Conservation (phyloP, 2,113 vertebrate genomes). For the Poeciliopsis occidentalis region DNA sequence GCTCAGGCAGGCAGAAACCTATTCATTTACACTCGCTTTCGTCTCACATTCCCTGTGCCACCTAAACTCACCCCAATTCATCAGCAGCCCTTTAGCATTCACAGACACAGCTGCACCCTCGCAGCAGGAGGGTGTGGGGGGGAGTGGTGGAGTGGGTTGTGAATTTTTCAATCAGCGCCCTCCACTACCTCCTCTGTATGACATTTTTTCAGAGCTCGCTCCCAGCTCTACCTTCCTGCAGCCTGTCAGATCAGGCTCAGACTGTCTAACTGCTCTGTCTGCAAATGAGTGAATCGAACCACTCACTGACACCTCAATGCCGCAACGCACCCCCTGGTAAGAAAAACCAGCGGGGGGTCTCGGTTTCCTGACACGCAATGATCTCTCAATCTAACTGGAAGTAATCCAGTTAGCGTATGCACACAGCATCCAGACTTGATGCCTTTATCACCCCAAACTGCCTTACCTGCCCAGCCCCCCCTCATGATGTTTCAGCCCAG, state of each 20-base stretch:
- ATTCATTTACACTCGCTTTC: conserved; percentile 15
- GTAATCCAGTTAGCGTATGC: conserved; percentile 72
- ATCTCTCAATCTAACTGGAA: conserved; percentile 76
- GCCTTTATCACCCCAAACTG: conserved; percentile 34
- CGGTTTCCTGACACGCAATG: conserved; percentile 66
- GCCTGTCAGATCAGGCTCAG: conserved; percentile 54
- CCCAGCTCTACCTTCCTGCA: conserved; percentile 36
- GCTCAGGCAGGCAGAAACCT: conserved; percentile 30
- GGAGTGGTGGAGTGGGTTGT: conserved; percentile 12
- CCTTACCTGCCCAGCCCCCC: neutral
- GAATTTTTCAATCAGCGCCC: conserved; percentile 62
- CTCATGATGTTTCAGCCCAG: conserved; percentile 35
- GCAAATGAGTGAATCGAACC: conserved; percentile 52
- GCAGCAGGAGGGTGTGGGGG: conserved; percentile 24
- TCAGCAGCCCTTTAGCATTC: conserved; percentile 46
- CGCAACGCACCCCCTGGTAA: conserved; percentile 43
- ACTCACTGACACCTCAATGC: conserved; percentile 32
- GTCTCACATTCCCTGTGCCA: conserved; percentile 51
- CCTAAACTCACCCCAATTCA: conserved; percentile 37
- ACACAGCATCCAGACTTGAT: conserved; percentile 46
- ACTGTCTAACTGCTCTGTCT: conserved; percentile 48
- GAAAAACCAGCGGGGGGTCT: conserved; percentile 59
- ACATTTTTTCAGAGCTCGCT: conserved; percentile 48
- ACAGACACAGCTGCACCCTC: conserved; percentile 47
- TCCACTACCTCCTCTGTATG: conserved; percentile 42